phyloP scores from a whole-genome alignment of 2,113 vertebrate genomes.

The Paradoxurus hermaphroditus region DNA sequence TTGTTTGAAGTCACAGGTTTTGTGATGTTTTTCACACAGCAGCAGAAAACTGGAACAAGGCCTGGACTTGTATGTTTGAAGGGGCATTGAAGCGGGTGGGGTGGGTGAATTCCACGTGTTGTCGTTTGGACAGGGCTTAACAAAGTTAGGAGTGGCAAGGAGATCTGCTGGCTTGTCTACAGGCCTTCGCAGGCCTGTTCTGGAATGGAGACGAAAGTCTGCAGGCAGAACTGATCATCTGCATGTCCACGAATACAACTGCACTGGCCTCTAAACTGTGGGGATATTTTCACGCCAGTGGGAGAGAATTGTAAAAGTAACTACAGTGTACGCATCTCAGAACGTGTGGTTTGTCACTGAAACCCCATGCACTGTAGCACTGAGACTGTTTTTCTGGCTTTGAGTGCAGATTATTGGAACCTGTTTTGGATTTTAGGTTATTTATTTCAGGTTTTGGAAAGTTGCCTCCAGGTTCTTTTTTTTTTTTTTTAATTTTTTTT shows the following conservation, averaged over 20 bases:
- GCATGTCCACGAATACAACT: neutral
- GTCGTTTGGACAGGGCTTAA: neutral
- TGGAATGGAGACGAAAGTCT: neutral
- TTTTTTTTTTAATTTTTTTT: no score
- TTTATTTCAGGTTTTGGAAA: neutral
- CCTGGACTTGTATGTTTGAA: neutral
- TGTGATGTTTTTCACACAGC: neutral
- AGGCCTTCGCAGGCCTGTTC: neutral
- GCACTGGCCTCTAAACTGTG: neutral
- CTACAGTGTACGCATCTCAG: neutral
- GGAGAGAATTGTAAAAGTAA: neutral
- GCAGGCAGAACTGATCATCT: neutral
- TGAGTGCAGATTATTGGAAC: neutral
- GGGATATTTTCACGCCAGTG: neutral
- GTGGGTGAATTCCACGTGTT: neutral
- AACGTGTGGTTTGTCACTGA: neutral
- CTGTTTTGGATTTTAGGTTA: neutral
- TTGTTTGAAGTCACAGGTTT: neutral
- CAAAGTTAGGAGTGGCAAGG: neutral
- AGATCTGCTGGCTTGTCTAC: neutral
- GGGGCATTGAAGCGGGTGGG: neutral
- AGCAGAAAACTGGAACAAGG: neutral
- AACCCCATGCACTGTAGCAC: neutral
- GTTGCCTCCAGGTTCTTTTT: neutral
- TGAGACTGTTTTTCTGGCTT: neutral